Base-by-base conservation (phyloP, 2,888 invertebrate genomes). In the Mallateleia sp. region DNA sequence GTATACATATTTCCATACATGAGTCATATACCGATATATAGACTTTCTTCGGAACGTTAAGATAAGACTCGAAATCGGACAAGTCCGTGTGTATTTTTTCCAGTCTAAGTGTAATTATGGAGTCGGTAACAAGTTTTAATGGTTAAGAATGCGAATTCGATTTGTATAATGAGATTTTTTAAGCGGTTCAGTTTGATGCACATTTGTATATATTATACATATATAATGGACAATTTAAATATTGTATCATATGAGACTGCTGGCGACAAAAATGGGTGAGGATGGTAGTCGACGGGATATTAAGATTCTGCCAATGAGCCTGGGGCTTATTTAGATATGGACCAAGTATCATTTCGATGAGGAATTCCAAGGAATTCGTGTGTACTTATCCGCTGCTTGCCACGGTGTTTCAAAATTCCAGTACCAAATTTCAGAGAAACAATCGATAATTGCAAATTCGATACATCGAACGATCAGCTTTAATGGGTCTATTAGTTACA, bases 151-250 rank as follows among this genome's bases (percentile, higher is more conserved):
- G 72, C 79, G 69, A 79, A 81, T 74, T 81, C 87, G 78, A 80
- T 72, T 79, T 81, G 87, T 87, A 87, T 72, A 84, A 84, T 78
- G 72, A 74, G 90, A 91, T 90, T 93, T 93, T 93, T 93, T 45
- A 66, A 38, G 92, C 91, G 89, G 89, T 93, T 88, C 92, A 92
- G 92, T 92, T 93, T 92, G 87, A 88, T 91, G 91, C 92, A 93
- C 85, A 88, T 85, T 88, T 88, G 88, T 88, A 88, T 88, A 88
- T 88, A 88, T 47, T 82, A 92, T 93, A 93, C 90, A 91, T 89
- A 90, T 94, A 94, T 94, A 94, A 92, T 94, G 94, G 94, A 92
- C 93, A 93, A 94, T 93, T 94, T 93, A 93, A 93, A 93, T 93
- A 94, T 90, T 95, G 94, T 95, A 94, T 93, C 92, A 95, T 92